Evolutionary conservation across 2,888 invertebrate genomes (phyloP).

Genomic region (Baccha elongata): DNA sequence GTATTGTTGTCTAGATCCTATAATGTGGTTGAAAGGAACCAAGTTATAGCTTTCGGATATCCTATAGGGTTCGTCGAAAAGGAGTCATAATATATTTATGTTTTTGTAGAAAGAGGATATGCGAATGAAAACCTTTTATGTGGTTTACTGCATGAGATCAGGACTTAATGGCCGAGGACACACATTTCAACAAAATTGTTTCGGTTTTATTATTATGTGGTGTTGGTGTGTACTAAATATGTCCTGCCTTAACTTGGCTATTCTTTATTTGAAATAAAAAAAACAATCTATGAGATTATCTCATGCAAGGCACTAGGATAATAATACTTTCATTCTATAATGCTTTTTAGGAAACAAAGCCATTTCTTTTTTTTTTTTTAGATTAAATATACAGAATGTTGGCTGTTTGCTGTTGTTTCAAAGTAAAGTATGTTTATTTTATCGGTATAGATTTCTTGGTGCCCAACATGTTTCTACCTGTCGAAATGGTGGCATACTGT

Average conservation of each 20-base stretch:
- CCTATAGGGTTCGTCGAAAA: neutral
- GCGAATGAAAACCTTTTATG: conserved; percentile 28
- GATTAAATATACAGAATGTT: too few relatives aligned
- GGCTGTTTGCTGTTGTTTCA: too few relatives aligned
- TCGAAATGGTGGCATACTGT: too few relatives aligned
- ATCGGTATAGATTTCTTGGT: too few relatives aligned
- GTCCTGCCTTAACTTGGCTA: neutral
- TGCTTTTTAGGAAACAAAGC: neutral
- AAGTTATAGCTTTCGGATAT: conserved; percentile 33
- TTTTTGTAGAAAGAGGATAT: conserved; percentile 1
- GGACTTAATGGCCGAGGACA: conserved; percentile 10
- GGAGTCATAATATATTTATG: conserved; percentile 25
- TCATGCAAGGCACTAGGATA: neutral
- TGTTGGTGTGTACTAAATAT: neutral
- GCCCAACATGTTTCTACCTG: too few relatives aligned
- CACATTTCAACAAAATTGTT: conserved; percentile 27
- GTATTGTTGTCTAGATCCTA: conserved; percentile 21
- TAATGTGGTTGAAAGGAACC: conserved; percentile 14
- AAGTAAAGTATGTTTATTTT: too few relatives aligned
- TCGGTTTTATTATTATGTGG: conserved; percentile 13
- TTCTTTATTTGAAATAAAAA: neutral
- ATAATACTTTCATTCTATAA: neutral
- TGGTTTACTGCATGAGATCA: conserved; percentile 22
- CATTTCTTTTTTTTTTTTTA: too few relatives aligned
- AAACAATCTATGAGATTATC: neutral